Base-by-base conservation (phyloP, 2,888 invertebrate genomes). In the Tachina lurida region DNA sequence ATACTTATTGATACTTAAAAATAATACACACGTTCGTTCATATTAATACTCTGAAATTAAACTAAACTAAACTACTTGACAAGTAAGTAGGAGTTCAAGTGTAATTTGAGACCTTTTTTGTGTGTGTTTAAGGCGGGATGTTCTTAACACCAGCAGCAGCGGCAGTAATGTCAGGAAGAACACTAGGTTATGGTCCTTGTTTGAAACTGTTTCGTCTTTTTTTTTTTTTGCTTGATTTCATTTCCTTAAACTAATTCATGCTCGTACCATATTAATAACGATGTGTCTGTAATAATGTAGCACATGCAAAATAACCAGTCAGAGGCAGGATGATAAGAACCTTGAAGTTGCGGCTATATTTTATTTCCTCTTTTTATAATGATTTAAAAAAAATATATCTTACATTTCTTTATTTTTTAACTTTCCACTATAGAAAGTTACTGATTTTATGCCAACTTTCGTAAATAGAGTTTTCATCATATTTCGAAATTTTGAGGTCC, bases 1-100 rank as follows among this genome's bases (percentile, higher is more conserved):
- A 77, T 63, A 71, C 76, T 70, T 77, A 82, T 58, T 75, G 62
- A 76, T 67, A 75, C 39, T 60, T 62, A 68, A 62, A 68, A 45
- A 52, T 62, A 77, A 47, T 17, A 47, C 22, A 52, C 2, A 22
- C 58, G 41, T 8, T 12, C 15, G 17, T 47, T 49, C n/a, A 49
- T 77, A 15, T 63, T 73, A 73, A 41, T 70, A 54, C 43, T 70
- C 52, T 31, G 9, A 45, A 78, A 70, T 43, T 39, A 47, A 49
- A 52, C 62, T 41, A 12, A 58, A 78, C 22, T 31, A 31, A 1
- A 22, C n/a, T 60, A 68, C 52, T 47, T 60, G 58, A 68, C 17
- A 58, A 47, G 17, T 19, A 47, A 47, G 63, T 63, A 39, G 49
- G 45, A 62, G 78, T 62, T 52, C 70, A 80, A 74, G 74, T 80